Evolutionary conservation across 1,140 invertebrate species (phyloP).

Genomic region (Dendrolimus punctatus): DNA sequence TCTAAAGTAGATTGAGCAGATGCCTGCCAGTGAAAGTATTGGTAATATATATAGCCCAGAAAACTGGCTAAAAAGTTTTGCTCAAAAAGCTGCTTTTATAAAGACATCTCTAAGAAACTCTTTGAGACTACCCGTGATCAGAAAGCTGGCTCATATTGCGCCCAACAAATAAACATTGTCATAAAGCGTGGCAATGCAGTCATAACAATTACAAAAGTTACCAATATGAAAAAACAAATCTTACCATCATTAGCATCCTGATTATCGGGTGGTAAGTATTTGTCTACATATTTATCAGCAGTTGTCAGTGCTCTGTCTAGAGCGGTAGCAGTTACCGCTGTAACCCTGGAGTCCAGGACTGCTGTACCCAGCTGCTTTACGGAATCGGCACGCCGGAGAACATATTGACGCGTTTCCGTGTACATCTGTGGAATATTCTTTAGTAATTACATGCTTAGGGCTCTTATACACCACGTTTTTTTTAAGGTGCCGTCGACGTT

Average conservation of each 20-base stretch:
- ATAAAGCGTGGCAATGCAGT: too few species aligned
- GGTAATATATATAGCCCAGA: too few species aligned
- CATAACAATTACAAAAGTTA: too few species aligned
- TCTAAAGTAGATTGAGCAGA: too few species aligned
- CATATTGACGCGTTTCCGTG: slow-evolving; percentile 82
- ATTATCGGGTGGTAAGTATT: slow-evolving; percentile 79
- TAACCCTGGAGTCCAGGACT: slow-evolving; percentile 77
- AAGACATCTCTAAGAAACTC: too few species aligned
- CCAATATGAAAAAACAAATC: slow-evolving; percentile 9
- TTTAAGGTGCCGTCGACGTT: too few species aligned
- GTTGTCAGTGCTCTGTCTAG: slow-evolving; percentile 81
- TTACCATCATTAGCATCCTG: slow-evolving; percentile 75
- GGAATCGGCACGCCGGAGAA: slow-evolving; percentile 83
- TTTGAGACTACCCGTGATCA: too few species aligned
- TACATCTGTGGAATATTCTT: slow-evolving; percentile 77
- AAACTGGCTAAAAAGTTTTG: too few species aligned
- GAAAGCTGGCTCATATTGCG: too few species aligned
- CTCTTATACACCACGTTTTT: not conserved
- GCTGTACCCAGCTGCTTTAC: slow-evolving; percentile 81
- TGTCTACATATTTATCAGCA: slow-evolving; percentile 86
- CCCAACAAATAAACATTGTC: too few species aligned
- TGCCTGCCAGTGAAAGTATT: too few species aligned
- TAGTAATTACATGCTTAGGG: not conserved
- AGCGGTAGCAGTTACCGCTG: slow-evolving; percentile 78
- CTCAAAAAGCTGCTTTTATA: too few species aligned